Base-by-base conservation (phyloP, 2,888 invertebrate species). In the Epinotia ramella region DNA sequence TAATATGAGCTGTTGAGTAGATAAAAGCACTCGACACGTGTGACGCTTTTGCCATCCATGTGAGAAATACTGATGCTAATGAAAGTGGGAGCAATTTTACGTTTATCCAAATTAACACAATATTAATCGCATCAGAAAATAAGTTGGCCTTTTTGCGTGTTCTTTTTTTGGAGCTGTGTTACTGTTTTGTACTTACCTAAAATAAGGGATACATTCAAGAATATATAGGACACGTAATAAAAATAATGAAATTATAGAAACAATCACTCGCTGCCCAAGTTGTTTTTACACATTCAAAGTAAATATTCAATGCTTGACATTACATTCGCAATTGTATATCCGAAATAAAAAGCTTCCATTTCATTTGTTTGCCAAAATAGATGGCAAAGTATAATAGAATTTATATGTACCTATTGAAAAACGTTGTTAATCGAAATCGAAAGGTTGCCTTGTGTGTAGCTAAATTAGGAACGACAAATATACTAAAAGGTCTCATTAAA, bases 401-500 rank as follows among this genome's bases (percentile, higher is more conserved):
- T 53, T 66, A 4, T 53, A n/a, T 49, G 16, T 49, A 62, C 2
- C 18, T 57, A 63, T 63, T 53, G 65, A n/a, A 66, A 65, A 4
- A 46, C 65, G 53, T 28, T 49, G 28, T 53, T 28, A 60, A 60
- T 69, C 60, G 46, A 60, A 69, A 69, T 28, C 28, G 46, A 59
- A 24, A 20, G 46, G n/a, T 60, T 1, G 20, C 49, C 53, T 16
- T 49, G 49, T 53, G 12, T 49, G 11, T 16, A 12, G 65, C 24
- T 64, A 24, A n/a, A 40, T 28, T 7, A 16, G 40, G 62, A 16
- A 7, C 49, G 6, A 7, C 53, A 53, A 53, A 53, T 53, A n/a
- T 53, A 53, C n/a, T n/a, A 16, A 53, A n/a, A 53, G n/a, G 53
- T n/a, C 13, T 16, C 49, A n/a, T 2, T n/a, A n/a, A n/a, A 49